phyloP scores from a whole-genome alignment of 1,140 invertebrate genomes.

The Atta cephalotes region DNA sequence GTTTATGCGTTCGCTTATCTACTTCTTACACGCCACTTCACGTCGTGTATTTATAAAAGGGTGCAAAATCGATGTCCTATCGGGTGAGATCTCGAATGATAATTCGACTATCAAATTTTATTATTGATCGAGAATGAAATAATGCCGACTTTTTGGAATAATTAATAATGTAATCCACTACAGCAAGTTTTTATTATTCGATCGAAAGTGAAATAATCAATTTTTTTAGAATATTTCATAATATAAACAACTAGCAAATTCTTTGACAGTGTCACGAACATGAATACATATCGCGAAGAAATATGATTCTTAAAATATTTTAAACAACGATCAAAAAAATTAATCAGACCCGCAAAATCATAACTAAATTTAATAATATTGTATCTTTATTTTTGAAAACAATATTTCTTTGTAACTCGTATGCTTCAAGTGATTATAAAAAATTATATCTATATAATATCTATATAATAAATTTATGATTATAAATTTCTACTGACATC shows the following conservation, averaged over 20 bases:
- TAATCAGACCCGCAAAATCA: not conserved
- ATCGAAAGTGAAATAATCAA: not conserved
- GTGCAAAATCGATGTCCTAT: not conserved
- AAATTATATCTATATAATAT: no score
- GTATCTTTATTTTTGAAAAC: not conserved
- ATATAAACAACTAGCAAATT: not conserved
- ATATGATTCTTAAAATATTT: not conserved
- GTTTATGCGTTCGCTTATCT: conserved; percentile 38
- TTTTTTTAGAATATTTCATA: not conserved
- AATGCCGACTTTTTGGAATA: not conserved
- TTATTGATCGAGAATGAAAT: not conserved
- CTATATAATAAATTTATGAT: not conserved
- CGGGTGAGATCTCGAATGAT: conserved; percentile 3
- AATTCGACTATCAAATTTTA: conserved; percentile 23
- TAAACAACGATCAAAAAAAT: not conserved
- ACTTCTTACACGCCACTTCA: conserved; percentile 17
- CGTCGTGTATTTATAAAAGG: not conserved
- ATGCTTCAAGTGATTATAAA: not conserved
- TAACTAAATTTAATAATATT: not conserved
- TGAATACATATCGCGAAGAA: not conserved
- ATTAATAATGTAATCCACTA: not conserved
- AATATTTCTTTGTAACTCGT: not conserved
- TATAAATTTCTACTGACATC: not conserved
- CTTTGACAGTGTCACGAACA: not conserved
- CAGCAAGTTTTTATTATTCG: not conserved